Conservation (phyloP, 2,797 vertebrate genomes). For the Pseudochaenichthys georgianus region DNA sequence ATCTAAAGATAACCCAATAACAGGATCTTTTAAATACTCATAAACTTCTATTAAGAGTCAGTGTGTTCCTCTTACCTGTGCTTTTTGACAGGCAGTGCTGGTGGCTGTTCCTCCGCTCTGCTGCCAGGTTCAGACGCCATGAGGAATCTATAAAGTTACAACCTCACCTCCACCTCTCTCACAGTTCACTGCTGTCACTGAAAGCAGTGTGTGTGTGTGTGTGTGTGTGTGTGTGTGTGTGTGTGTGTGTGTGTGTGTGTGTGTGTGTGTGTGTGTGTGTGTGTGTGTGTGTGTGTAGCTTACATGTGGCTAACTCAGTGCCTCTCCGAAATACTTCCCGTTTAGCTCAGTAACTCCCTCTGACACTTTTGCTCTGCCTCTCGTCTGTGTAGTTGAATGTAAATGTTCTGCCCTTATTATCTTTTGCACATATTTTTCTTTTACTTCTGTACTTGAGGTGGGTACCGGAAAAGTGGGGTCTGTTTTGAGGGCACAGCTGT, state of each 20-base stretch:
- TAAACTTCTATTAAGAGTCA: background rate
- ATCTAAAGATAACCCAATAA: background rate
- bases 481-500: constrained; percentile 57
- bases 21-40: background rate
- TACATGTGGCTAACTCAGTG: constrained; percentile 32
- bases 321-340: constrained; percentile 49
- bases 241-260: background rate
- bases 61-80: constrained; percentile 75
- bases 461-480: constrained; percentile 70
- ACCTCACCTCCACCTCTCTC: constrained; percentile 6
- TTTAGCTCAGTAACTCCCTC: constrained; percentile 45
- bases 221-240: constrained; percentile 13
- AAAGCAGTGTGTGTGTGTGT: background rate
- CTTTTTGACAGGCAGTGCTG: constrained; percentile 82
- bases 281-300: constrained; percentile 1
- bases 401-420: constrained; percentile 37
- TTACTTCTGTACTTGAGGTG: constrained; percentile 68
- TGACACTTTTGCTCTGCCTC: constrained; percentile 26
- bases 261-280: background rate
- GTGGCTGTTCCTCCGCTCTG: constrained; percentile 60
- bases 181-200: constrained; percentile 24
- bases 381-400: background rate
- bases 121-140: constrained; percentile 59
- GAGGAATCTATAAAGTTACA: constrained; percentile 12
- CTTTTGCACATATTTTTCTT: constrained; percentile 40